Evolutionary conservation across 2,888 invertebrate species (phyloP), one percentile per base, ranked within the genome.

Genomic region (Ariolimax columbianus): DNA sequence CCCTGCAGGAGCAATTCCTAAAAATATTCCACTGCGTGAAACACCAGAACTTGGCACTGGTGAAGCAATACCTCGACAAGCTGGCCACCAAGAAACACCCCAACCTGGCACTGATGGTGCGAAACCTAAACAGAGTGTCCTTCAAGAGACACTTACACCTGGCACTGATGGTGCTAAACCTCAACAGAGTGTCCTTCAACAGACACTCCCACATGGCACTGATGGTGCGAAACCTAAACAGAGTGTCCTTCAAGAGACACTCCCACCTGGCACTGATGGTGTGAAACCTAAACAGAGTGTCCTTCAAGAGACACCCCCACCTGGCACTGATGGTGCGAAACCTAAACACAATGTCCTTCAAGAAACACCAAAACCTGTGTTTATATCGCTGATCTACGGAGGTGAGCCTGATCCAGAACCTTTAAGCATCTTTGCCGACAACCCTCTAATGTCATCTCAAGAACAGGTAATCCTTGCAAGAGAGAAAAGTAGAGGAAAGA

Each of bases 381-480:
- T 79, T 40, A 68, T n/a, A 30, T 79, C 79, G 3, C 30, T 79
- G 43, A 47, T 79, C 40, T 79, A 79, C 47, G 79, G 66, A 33
- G 43, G 47, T 23, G 40, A 63, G 19, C 30, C 43, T 11, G 79
- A 79, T 63, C 79, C 79, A 30, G 79, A 79, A 33, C 68, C 79
- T 1, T 23, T 79, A 26, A 79, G 79, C 66, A 66, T 79, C 63
- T 79, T 79, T 47, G 79, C 19, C 4, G 30, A 11, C 2, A 43
- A 79, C n/a, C 66, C 79, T 23, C 43, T 63, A 47, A 79, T 79
- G 79, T 66, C 79, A 11, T 79, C 79, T 2, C 79, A 79, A 23
- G 79, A 79, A 43, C 36, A 63, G 11, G 11, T 79, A 1, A 7
- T 63, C 4, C 40, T 63, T 43, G 66, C 66, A 66, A 79, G 33